Evolutionary conservation across 2,888 invertebrate species (phyloP), one percentile per base, ranked within the genome.

Genomic region (Stenurella melanura): DNA sequence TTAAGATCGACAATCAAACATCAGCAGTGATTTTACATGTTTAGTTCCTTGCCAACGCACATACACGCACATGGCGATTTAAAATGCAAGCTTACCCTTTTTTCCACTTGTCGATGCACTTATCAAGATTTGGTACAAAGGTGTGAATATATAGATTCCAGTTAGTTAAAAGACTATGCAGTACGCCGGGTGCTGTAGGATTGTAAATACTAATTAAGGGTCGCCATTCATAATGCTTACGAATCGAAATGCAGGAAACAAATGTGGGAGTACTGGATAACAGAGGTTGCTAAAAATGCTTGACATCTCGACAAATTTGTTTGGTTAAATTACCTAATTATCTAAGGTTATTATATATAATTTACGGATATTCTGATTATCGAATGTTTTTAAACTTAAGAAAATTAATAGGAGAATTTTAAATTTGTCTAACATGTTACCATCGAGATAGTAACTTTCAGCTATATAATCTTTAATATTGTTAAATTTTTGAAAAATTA

Each of bases 1-100:
- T 73, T 74, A 74, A 68, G 61, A 74, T 74, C 74, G 30, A 68
- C 73, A 63, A 67, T 50, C 68, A 69, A 66, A 54, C 70, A 73
- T 73, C 73, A 38, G 73, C 38, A 64, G 15, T 66, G 64, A 73
- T 73, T 78, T 74, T 78, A 69, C 71, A 74, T 76, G 38, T 68
- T 76, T 74, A 74, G 63, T 63, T 74, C 79, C 80, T 74, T 75
- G 68, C 72, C 74, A 76, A 81, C 79, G 81, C 77, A 75, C 80
- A 82, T 79, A 80, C 78, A 78, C 75, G 78, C 77, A 78, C 76
- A 63, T 67, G 50, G 57, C 21, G 42, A 4, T 19, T 73, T 61
- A 69, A 57, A 73, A 73, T 64, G 70, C 70, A 60, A 70, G 70
- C 60, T 58, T 58, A 63, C 73, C 64, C 73, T 30, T 69, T 67